Percentiles rank a stretch among this genome's conserved stretches.
phyloP scores from a whole-genome alignment of 2,113 vertebrate species.

The Stomatorhinus ivindoensis region DNA sequence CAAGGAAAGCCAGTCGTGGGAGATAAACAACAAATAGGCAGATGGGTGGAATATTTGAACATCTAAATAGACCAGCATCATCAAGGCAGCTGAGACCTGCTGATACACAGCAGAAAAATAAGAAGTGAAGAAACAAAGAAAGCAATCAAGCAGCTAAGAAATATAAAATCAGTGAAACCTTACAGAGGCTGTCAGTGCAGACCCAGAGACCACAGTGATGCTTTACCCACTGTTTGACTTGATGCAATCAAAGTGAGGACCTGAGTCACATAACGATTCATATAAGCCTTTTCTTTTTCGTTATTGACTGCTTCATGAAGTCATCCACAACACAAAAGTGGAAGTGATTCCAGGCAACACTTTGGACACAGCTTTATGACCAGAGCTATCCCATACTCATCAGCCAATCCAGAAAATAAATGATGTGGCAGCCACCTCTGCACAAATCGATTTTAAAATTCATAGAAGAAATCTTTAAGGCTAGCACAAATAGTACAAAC shows the following conservation, averaged over 20 bases:
- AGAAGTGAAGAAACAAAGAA: not conserved
- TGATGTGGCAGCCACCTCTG: not conserved
- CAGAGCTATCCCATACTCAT: not conserved
- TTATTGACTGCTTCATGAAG: not conserved
- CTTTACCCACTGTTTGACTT: not conserved
- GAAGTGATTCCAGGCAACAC: not conserved
- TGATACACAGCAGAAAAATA: not conserved
- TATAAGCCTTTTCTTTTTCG: not conserved
- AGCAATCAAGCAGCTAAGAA: not conserved
- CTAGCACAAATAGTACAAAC: not conserved
- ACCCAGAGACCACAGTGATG: not conserved
- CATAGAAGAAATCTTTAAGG: not conserved
- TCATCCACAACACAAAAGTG: not conserved
- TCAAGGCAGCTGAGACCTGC: not conserved
- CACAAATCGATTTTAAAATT: not conserved
- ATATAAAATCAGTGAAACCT: not conserved
- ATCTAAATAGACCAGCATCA: not conserved
- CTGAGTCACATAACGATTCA: not conserved
- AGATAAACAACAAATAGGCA: not conserved
- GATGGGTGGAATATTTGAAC: not conserved
- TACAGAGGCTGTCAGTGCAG: not conserved
- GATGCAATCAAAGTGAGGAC: not conserved
- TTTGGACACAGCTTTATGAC: not conserved
- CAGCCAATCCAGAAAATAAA: not conserved
- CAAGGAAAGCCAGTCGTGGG: not conserved